These are phyloP conservation scores for Drosophila lowei DNA, from an alignment of 1,140 invertebrate genomes.

Conservation along the genomic window DNA sequence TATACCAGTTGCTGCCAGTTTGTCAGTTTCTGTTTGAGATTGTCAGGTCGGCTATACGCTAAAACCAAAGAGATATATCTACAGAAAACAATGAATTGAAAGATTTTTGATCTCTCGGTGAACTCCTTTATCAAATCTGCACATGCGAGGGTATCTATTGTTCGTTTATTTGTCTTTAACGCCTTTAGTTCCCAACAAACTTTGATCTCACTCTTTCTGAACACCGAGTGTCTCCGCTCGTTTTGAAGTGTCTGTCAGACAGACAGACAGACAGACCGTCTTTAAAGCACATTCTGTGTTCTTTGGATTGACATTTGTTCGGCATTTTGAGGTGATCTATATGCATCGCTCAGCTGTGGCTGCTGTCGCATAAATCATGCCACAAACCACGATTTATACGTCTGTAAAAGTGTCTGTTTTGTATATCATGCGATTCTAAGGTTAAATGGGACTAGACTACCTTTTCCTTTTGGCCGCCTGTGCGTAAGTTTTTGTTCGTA, in stretches of 20 bases:
- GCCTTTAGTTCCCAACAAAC: constrained; percentile 15
- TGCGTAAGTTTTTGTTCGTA: constrained; percentile 63
- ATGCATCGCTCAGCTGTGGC: constrained; percentile 39
- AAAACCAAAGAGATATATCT: background rate
- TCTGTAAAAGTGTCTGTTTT: constrained; percentile 20
- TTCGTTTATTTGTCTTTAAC: constrained; percentile 16
- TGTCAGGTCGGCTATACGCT: background rate
- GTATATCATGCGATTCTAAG: constrained; percentile 37
- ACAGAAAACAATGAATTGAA: constrained; percentile 4
- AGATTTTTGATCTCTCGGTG: too few relatives aligned
- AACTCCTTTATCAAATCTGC: too few relatives aligned
- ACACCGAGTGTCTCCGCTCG: too few relatives aligned
- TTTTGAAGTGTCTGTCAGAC: constrained; percentile 53
- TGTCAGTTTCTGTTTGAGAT: constrained; percentile 7
- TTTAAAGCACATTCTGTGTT: constrained; percentile 16
- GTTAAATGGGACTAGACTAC: constrained; percentile 61
- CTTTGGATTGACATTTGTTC: constrained; percentile 71
- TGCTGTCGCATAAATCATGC: constrained; percentile 68
- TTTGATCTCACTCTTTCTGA: constrained; percentile 28
- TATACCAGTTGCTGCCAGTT: background rate
- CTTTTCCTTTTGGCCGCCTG: constrained; percentile 38
- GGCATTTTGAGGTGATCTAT: constrained; percentile 62
- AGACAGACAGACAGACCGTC: constrained; percentile 18
- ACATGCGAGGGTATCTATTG: constrained; percentile 11
- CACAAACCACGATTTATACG: constrained; percentile 53